A percentile compares a stretch with the other conserved stretches of the same genome.
Conservation (phyloP, 2,888 invertebrate species). For the Beris chalybata region DNA sequence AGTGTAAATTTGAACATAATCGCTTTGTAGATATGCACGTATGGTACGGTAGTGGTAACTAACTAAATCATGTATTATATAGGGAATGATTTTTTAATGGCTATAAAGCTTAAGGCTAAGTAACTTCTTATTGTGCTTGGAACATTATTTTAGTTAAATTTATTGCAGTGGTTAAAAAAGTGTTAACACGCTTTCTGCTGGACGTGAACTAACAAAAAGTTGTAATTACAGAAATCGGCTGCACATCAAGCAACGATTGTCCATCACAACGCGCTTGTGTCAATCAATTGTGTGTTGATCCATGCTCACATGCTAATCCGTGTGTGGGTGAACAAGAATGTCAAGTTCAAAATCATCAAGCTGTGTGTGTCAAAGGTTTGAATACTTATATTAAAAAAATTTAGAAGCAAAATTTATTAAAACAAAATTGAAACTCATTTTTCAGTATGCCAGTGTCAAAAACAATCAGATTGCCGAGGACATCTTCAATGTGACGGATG, state of each 20-base stretch:
- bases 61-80: too few species aligned
- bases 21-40: too few species aligned
- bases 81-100: neutral
- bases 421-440: neutral
- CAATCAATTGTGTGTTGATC: conserved; percentile 77
- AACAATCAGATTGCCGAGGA: conserved; percentile 66
- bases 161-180: neutral
- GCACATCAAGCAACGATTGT: conserved; percentile 79
- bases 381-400: neutral
- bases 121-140: neutral
- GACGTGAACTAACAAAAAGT: neutral
- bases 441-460: conserved; percentile 63
- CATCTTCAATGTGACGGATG: conserved; percentile 70
- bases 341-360: conserved; percentile 79
- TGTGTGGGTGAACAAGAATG: conserved; percentile 77
- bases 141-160: neutral
- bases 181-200: neutral
- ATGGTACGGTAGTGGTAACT: too few species aligned
- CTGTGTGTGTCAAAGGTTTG: conserved; percentile 78
- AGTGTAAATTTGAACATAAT: too few species aligned
- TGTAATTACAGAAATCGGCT: conserved; percentile 69
- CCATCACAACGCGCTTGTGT: conserved; percentile 76
- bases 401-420: neutral
- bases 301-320: conserved; percentile 74
- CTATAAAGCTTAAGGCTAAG: neutral